These are phyloP conservation scores for Acanthosepion lycidas DNA, from an alignment of 2,888 invertebrate genomes.

Conservation along the genomic window DNA sequence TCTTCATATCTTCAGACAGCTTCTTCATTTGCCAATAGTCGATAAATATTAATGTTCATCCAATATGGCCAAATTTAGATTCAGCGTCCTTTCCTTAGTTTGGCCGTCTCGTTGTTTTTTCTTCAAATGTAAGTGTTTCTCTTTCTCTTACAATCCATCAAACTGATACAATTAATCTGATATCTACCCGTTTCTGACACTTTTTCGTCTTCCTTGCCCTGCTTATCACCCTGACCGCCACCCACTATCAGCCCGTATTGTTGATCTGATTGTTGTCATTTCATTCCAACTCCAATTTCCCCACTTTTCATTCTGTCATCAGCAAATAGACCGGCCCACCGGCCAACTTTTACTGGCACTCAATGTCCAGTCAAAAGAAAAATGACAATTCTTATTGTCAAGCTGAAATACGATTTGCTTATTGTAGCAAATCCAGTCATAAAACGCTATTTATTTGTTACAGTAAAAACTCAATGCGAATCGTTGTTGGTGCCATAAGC, in stretches of 20 bases:
- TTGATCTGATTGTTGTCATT: neutral
- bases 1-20: too few relatives aligned
- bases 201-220: neutral
- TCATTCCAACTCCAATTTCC: neutral
- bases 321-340: neutral
- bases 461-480: neutral
- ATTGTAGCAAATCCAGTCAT: neutral
- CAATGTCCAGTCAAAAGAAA: slow-evolving; percentile 2
- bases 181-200: neutral
- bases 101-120: neutral
- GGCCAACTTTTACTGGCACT: neutral
- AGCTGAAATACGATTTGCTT: slow-evolving; percentile 20
- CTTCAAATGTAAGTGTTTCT: neutral
- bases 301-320: neutral
- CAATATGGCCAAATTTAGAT: neutral
- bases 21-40: too few relatives aligned
- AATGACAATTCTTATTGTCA: slow-evolving; percentile 3
- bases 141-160: neutral
- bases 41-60: neutral
- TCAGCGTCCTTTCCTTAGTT: neutral
- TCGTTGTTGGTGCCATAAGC: neutral
- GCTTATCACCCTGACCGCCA: neutral
- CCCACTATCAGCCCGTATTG: neutral
- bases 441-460: neutral
- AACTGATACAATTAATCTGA: neutral